Conservation (phyloP, 2,113 vertebrate species). For the Laterallus jamaicensis region DNA sequence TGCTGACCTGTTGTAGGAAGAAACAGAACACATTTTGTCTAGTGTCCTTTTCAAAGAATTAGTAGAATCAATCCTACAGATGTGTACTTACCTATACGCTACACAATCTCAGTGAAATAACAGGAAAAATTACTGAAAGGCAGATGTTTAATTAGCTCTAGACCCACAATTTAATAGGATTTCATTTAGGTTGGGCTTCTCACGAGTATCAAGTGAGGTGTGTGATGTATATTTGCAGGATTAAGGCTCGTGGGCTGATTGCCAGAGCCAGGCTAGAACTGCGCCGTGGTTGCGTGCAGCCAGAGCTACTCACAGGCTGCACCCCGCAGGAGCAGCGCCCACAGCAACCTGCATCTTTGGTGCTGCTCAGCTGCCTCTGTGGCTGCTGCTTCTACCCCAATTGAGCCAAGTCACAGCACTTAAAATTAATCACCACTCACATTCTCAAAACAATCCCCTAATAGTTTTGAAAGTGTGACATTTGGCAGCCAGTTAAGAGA, state of each 20-base stretch:
- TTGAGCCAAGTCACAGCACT: neutral
- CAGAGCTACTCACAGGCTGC: neutral
- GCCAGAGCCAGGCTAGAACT: neutral
- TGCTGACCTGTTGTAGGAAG: neutral
- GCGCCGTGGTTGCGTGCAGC: neutral
- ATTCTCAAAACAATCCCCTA: neutral
- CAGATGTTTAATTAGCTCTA: conserved; percentile 41
- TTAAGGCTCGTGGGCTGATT: conserved; percentile 10
- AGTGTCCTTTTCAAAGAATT: neutral
- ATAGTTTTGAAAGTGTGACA: neutral
- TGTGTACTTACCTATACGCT: neutral
- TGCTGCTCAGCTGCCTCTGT: neutral
- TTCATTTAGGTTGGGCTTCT: conserved; percentile 29
- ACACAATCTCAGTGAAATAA: neutral
- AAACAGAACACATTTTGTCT: neutral
- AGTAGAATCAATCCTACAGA: neutral
- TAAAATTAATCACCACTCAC: neutral
- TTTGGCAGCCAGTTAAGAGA: neutral
- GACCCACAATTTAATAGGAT: conserved; percentile 3
- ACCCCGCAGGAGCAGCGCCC: neutral
- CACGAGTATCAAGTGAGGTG: neutral
- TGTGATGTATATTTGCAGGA: conserved; percentile 34
- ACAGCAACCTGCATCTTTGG: neutral
- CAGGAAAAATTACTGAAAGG: neutral
- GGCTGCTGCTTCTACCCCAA: neutral